Evolutionary conservation across 2,113 vertebrate species (phyloP), one percentile per base, ranked within the genome.

Genomic region (Microtus montanus): DNA sequence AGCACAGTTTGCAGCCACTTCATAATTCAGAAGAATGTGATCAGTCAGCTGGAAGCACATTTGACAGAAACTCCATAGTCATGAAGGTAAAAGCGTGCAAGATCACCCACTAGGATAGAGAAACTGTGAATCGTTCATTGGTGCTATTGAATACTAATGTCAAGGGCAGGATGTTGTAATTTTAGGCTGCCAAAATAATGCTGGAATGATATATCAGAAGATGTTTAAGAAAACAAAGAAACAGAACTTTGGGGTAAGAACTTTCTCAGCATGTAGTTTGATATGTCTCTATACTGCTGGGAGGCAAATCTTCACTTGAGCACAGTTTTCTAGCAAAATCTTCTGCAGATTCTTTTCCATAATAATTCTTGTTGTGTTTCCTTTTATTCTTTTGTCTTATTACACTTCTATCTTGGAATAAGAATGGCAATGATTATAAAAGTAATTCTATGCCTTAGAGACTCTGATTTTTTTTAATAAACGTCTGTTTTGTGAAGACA

Each of bases 51-150:
- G 98, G 97, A 98, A 98, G 98, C 96, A 86, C 97, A 97, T 98
- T 98, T 98, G 98, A 98, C 98, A 98, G 98, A 96, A 98, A 98
- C 98, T 98, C 98, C 98, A 98, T 98, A 98, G 98, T 98, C 98
- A 98, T 98, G 98, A 98, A 98, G 98, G 98, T 98, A 97, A 98
- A 98, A 98, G 98, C 98, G 96, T 96, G 97, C 98, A 93, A 96
- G 98, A 98, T 98, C 98, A 98, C 97, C 98, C 98, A 97, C 97
- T 96, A 98, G 98, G 98, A 98, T 98, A 97, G 98, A 98, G 97
- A 98, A 98, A 96, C 98, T 98, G 98, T 98, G 98, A 98, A 96
- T 98, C 98, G 97, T 97, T 97, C 96, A 98, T 98, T 97, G 97
- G 96, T 90, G 96, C 98, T 97, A 97, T 93, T 97, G 98, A 98